These are phyloP conservation scores for Hypomecis punctinalis DNA, from an alignment of 2,888 invertebrate genomes.

Conservation along the genomic window DNA sequence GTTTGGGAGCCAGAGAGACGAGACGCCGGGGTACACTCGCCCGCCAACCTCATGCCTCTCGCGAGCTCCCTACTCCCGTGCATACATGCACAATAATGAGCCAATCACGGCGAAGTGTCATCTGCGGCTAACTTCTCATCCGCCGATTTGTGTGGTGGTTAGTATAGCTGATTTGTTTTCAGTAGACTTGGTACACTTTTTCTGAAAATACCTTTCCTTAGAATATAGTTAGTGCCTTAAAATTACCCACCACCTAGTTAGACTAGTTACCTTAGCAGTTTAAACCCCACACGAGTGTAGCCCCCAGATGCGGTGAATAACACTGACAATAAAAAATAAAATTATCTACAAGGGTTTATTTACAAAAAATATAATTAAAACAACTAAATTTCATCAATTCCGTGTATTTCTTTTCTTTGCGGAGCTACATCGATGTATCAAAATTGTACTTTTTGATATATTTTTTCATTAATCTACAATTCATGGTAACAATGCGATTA, in stretches of 20 bases:
- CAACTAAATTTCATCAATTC: constrained; percentile 7
- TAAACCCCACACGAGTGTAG: constrained; percentile 6
- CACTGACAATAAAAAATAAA: constrained; percentile 27
- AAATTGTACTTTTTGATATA: constrained; percentile 15
- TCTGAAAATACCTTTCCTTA: not conserved
- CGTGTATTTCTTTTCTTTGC: constrained; percentile 8
- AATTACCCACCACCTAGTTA: constrained; percentile 13
- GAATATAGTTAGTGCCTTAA: not conserved
- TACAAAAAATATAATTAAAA: constrained; percentile 13
- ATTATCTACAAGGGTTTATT: constrained; percentile 19
- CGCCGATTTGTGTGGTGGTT: too few species aligned
- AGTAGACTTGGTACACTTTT: too few species aligned
- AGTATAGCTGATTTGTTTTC: too few species aligned
- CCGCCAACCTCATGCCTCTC: too few species aligned
- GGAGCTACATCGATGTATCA: constrained; percentile 5
- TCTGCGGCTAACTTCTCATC: too few species aligned
- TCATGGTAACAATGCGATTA: constrained; percentile 30
- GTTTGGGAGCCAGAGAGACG: too few species aligned
- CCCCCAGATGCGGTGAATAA: constrained; percentile 14
- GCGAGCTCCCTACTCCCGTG: too few species aligned
- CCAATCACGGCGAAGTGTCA: too few species aligned
- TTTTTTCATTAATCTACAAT: not conserved
- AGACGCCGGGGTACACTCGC: too few species aligned
- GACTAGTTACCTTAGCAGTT: constrained; percentile 7
- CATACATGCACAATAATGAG: too few species aligned